Conservation (phyloP, 2,888 invertebrate genomes). For the Incurvaria masculella region DNA sequence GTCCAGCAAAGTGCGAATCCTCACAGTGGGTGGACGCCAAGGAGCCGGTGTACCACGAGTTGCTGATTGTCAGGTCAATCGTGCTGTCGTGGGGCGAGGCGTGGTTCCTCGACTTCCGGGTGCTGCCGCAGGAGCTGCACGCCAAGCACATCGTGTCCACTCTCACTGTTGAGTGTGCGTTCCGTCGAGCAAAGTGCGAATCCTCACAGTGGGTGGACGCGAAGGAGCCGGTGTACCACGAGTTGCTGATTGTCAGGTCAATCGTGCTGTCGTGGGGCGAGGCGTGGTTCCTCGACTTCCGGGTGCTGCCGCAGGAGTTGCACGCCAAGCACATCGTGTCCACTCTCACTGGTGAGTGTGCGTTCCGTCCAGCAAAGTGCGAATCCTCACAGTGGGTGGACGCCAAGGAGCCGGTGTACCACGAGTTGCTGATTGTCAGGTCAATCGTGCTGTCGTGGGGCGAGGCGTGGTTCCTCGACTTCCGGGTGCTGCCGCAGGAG, state of each 20-base stretch:
- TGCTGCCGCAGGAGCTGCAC: slow-evolving; percentile 80
- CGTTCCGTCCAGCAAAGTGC: no score
- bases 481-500: slow-evolving; percentile 86
- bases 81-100: slow-evolving; percentile 89
- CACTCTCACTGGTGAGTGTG: slow-evolving; percentile 39
- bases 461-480: slow-evolving; percentile 93
- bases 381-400: slow-evolving; percentile 19
- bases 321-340: slow-evolving; percentile 62
- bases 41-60: slow-evolving; percentile 39
- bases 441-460: slow-evolving; percentile 90
- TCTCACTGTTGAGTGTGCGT: no score
- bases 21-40: slow-evolving; percentile 16
- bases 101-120: slow-evolving; percentile 91
- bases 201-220: slow-evolving; percentile 18
- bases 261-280: slow-evolving; percentile 91
- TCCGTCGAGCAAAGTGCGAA: no score
- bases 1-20: no score
- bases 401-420: slow-evolving; percentile 23
- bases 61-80: slow-evolving; percentile 71
- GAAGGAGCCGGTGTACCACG: slow-evolving; percentile 31
- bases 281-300: slow-evolving; percentile 91
- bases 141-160: slow-evolving; percentile 59
- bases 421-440: slow-evolving; percentile 60
- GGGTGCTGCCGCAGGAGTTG: slow-evolving; percentile 82
- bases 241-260: slow-evolving; percentile 65